Evolutionary conservation across 1,140 invertebrate genomes (phyloP), one percentile per base, ranked within the genome.

Genomic region (Euwallacea similis): DNA sequence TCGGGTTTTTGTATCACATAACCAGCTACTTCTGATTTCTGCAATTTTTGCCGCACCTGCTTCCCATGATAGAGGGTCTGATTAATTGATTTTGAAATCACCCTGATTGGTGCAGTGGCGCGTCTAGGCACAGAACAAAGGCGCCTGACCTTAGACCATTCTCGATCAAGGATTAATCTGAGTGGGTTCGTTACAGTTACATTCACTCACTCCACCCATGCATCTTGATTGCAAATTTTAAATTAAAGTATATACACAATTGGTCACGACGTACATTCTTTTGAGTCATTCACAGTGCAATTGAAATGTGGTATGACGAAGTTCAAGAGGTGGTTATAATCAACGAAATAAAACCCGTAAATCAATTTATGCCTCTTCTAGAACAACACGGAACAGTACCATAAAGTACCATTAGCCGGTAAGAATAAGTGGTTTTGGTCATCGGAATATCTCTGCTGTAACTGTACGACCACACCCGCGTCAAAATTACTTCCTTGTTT

Each of bases 111-210:
- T 53, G 15, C 6, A 11, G 10, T 50, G 10, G 47, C 10, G 13
- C 10, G 10, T 50, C 13, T 11, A 50, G 13, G 13, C 10, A 50
- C 1, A 11, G 21, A 33, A 33, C 21, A 33, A 21, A 44, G 50
- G 64, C 10, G 64, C 46, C 64, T 72, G 47, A 73, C 72, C 63
- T 73, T 64, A 69, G 72, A 70, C 41, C 69, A 69, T 73, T 73
- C 62, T 67, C 55, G 72, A 73, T 73, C 72, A 73, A 70, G 72
- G 72, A 53, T 61, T 70, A 54, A 13, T 42, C 47, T n/a, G 42
- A 66, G 67, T 73, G 67, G 72, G 72, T 46, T 73, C 63, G 72
- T 70, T 73, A 73, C 72, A 73, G 72, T 73, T 73, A 73, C 72
- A 63, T 69, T 73, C 72, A 73, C 71, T 69, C 15, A 62, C 56